phyloP scores from a whole-genome alignment of 2,113 vertebrate genomes.

The Casuarius casuarius region DNA sequence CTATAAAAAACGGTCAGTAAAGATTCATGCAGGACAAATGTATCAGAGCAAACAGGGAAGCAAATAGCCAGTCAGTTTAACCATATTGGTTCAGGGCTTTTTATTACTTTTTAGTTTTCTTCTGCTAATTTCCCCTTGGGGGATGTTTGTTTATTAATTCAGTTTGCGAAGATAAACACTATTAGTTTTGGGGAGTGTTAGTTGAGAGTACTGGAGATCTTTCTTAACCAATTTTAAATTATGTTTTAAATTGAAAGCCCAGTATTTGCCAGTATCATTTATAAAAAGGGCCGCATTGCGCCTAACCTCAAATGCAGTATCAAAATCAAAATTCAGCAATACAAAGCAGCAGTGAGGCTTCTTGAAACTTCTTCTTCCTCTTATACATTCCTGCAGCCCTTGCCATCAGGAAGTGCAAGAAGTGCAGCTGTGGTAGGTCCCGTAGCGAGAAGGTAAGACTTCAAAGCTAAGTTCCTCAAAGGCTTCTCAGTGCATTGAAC shows the following conservation, averaged over 20 bases:
- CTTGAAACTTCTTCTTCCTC: neutral
- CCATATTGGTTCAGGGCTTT: neutral
- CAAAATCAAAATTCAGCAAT: neutral
- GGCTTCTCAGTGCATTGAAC: neutral
- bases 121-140: neutral
- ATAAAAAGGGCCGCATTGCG: neutral
- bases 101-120: neutral
- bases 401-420: neutral
- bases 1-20: neutral
- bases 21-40: neutral
- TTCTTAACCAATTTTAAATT: neutral
- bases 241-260: neutral
- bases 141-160: neutral
- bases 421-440: neutral
- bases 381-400: neutral
- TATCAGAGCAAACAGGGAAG: neutral
- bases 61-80: neutral
- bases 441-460: neutral
- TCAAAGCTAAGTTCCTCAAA: conserved; percentile 32
- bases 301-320: neutral
- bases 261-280: neutral
- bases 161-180: neutral
- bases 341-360: neutral
- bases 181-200: neutral
- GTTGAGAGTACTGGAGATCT: neutral